Percentiles rank a stretch among this genome's conserved stretches.
Evolutionary conservation across 2,888 invertebrate species (phyloP).

Genomic region (Drosophila austrosaltans): DNA sequence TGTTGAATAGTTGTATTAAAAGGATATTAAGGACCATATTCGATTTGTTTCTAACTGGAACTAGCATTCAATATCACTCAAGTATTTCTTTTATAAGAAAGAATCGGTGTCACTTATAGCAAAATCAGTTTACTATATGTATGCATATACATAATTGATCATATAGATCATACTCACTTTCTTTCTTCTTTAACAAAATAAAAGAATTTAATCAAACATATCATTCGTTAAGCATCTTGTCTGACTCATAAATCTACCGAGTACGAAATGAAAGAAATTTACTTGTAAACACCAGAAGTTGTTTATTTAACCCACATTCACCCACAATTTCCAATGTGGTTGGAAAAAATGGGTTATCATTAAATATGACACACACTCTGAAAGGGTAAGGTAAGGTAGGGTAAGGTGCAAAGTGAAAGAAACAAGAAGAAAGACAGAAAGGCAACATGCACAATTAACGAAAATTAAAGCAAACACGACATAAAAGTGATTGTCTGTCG

Average conservation of each 20-base stretch:
- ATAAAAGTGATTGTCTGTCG: slow-evolving; percentile 58
- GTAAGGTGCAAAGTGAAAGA: slow-evolving; percentile 37
- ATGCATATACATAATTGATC: not conserved
- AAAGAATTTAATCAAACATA: slow-evolving; percentile 49
- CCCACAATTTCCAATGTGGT: slow-evolving; percentile 42
- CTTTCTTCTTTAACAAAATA: not conserved
- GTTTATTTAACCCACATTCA: slow-evolving; percentile 66
- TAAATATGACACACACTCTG: slow-evolving; percentile 56
- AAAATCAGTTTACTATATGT: not conserved
- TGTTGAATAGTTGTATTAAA: too few relatives aligned
- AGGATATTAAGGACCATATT: too few relatives aligned
- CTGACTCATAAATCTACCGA: slow-evolving; percentile 59
- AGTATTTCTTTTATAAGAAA: too few relatives aligned
- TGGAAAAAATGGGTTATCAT: slow-evolving; percentile 66
- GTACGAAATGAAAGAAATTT: slow-evolving; percentile 57
- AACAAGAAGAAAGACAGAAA: not conserved
- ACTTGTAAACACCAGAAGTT: slow-evolving; percentile 61
- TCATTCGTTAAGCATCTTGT: slow-evolving; percentile 44
- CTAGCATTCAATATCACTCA: not conserved
- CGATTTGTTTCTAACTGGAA: too few relatives aligned
- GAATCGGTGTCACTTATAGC: not conserved
- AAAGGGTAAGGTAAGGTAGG: slow-evolving; percentile 33
- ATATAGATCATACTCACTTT: not conserved
- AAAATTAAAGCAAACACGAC: slow-evolving; percentile 36
- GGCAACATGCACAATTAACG: slow-evolving; percentile 53